Evolutionary conservation across 2,113 vertebrate genomes (phyloP).

Genomic region (Plectropomus leopardus): DNA sequence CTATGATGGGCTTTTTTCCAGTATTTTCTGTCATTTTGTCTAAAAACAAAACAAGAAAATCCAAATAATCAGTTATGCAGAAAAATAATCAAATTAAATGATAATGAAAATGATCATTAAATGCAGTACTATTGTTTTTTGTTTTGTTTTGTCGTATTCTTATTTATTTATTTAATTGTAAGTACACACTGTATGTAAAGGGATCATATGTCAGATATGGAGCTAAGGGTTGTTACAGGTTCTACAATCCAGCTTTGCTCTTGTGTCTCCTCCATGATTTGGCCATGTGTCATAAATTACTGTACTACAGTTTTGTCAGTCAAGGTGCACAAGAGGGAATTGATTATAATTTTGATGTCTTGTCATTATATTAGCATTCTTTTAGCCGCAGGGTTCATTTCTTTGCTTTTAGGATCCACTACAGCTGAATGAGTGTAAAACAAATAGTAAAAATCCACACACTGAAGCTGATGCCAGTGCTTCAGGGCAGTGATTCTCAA

Average conservation of each 20-base stretch:
- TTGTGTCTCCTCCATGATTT: not conserved
- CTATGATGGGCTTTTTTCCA: too few species aligned
- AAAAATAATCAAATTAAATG: too few species aligned
- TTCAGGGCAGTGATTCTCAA: slow-evolving; percentile 29
- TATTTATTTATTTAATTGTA: not conserved
- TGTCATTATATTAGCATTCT: not conserved
- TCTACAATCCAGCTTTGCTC: not conserved
- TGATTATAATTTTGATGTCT: not conserved
- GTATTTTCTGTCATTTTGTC: too few species aligned
- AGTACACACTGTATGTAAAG: not conserved
- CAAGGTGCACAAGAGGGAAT: not conserved
- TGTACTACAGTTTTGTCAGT: not conserved
- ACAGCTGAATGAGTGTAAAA: slow-evolving; percentile 7
- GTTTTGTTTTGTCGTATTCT: not conserved
- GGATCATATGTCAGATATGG: not conserved
- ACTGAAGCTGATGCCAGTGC: not conserved
- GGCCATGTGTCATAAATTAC: not conserved
- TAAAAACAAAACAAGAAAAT: too few species aligned
- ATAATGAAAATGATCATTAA: not conserved
- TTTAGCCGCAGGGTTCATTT: not conserved
- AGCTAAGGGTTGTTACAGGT: not conserved
- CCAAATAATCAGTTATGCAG: too few species aligned
- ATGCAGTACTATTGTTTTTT: not conserved
- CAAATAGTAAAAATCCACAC: slow-evolving; percentile 16
- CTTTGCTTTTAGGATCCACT: not conserved